Evolutionary conservation across 2,797 vertebrate genomes (phyloP).

Genomic region (Antrozous pallidus): DNA sequence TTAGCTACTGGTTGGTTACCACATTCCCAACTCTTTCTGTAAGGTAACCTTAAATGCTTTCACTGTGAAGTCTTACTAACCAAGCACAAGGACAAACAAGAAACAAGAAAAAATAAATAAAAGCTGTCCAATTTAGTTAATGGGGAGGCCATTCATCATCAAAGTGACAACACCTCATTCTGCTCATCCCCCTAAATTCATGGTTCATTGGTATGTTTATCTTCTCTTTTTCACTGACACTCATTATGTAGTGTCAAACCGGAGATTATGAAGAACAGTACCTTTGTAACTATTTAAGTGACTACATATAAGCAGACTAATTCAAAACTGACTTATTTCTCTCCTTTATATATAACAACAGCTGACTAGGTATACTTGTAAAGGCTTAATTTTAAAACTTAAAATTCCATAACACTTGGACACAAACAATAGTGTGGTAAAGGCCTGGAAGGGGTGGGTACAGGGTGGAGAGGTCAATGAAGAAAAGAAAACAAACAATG

Average conservation of each 20-base stretch:
- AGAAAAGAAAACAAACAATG: too few species aligned
- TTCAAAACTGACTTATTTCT: slow-evolving; percentile 20
- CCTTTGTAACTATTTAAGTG: background rate
- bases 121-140: slow-evolving; percentile 57
- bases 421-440: too few species aligned
- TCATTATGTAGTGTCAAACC: background rate
- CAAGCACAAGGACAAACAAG: slow-evolving; percentile 55
- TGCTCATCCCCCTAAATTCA: background rate
- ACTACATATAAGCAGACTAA: slow-evolving; percentile 8
- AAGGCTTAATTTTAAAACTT: slow-evolving; percentile 22
- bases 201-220: slow-evolving; percentile 23
- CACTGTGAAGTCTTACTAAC: slow-evolving; percentile 42
- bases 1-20: background rate
- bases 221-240: slow-evolving; percentile 39
- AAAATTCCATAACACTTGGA: background rate
- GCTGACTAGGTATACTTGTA: background rate
- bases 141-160: background rate
- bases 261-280: slow-evolving; percentile 1
- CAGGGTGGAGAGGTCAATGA: too few species aligned
- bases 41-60: background rate
- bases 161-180: slow-evolving; percentile 13
- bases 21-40: slow-evolving; percentile 14
- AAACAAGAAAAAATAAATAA: slow-evolving; percentile 51
- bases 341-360: slow-evolving; percentile 27
- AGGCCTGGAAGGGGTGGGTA: too few species aligned